Conservation (phyloP, 2,797 vertebrate genomes). For the Gallinago solitaria region DNA sequence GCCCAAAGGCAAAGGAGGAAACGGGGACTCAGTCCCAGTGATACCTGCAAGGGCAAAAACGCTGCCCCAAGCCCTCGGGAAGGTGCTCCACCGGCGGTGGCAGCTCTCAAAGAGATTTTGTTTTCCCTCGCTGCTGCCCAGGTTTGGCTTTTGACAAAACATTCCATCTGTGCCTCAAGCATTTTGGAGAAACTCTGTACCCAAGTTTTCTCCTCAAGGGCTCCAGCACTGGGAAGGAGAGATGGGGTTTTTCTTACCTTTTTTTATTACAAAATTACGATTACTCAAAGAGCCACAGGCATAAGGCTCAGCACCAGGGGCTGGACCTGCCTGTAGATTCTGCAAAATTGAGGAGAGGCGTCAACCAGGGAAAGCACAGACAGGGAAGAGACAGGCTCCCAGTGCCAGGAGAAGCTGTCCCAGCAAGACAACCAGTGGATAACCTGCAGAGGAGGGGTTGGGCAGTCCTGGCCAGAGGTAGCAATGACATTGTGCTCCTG, state of each 20-base stretch:
- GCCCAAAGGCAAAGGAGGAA: background rate
- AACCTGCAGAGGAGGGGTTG: background rate
- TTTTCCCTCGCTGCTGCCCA: background rate
- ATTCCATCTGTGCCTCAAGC: background rate
- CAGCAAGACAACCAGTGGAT: accelerated
- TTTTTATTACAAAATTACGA: background rate
- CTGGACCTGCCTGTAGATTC: background rate
- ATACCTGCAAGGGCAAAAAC: background rate
- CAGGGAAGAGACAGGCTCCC: background rate
- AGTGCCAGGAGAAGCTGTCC: background rate
- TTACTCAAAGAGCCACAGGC: background rate
- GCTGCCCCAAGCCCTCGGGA: background rate
- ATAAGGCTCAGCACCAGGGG: background rate
- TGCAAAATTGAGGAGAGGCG: background rate
- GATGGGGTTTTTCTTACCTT: background rate
- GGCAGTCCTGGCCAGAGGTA: background rate
- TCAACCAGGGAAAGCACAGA: background rate
- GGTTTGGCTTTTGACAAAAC: background rate
- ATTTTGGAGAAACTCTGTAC: background rate
- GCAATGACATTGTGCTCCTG: background rate
- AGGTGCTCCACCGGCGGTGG: accelerated
- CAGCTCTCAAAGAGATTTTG: background rate
- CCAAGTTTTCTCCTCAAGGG: background rate
- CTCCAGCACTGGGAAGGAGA: background rate
- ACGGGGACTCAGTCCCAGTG: background rate